A percentile compares a stretch with the other conserved stretches of the same genome.
These are phyloP conservation scores for Axea sp. DNA, from an alignment of 2,888 invertebrate species.

Conservation along the genomic window DNA sequence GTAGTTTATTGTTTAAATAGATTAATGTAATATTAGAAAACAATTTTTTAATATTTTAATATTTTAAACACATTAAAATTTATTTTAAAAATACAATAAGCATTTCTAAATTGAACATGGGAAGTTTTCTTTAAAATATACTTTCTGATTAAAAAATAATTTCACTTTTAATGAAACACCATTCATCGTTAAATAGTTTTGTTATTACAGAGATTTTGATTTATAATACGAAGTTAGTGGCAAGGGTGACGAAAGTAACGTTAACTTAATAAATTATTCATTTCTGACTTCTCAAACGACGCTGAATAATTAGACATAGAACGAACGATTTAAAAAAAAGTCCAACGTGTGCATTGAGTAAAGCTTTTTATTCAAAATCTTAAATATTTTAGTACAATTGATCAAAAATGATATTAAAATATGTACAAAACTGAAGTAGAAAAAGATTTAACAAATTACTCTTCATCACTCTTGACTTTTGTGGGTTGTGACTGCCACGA, in stretches of 20 bases:
- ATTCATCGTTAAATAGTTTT: too few relatives aligned
- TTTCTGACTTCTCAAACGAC: slow-evolving; percentile 35
- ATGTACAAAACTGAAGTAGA: slow-evolving; percentile 1
- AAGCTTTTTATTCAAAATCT: slow-evolving; percentile 71
- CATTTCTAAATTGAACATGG: too few relatives aligned
- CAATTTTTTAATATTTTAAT: too few relatives aligned
- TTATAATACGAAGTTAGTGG: slow-evolving; percentile 14
- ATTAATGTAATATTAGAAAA: too few relatives aligned
- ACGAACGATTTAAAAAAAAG: slow-evolving; percentile 66
- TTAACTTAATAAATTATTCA: slow-evolving; percentile 5
- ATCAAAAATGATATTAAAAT: slow-evolving; percentile 20
- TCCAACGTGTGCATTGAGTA: slow-evolving; percentile 71
- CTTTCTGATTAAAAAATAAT: too few relatives aligned
- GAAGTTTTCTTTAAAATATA: too few relatives aligned
- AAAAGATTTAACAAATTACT: slow-evolving; percentile 35
- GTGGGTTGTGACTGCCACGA: not conserved
- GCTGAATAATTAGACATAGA: slow-evolving; percentile 57
- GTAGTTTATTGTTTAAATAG: too few relatives aligned
- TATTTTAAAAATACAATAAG: too few relatives aligned
- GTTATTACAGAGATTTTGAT: not conserved
- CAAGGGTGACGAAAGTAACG: slow-evolving; percentile 27
- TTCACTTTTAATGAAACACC: too few relatives aligned
- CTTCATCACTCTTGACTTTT: slow-evolving; percentile 54
- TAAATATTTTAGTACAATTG: slow-evolving; percentile 43
- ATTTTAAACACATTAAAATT: too few relatives aligned